Evolutionary conservation across 2,113 vertebrate genomes (phyloP), one percentile per base, ranked within the genome.

Genomic region (Dasypus novemcinctus): DNA sequence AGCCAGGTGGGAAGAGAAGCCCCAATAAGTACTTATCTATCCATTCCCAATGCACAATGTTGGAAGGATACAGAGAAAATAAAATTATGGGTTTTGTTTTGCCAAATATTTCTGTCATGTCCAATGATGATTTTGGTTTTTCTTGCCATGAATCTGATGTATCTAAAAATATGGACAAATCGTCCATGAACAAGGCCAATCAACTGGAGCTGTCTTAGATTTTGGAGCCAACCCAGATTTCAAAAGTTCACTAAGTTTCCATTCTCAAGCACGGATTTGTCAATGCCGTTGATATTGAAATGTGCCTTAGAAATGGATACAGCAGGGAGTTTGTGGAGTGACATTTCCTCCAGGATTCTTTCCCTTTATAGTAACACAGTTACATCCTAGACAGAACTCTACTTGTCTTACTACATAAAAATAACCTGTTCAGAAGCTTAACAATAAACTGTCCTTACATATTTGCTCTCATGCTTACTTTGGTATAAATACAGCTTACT

Each of bases 21-120:
- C 75, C 33, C 15, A 63, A 4, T 66, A 84, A 95, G 41, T 43
- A 61, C 31, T 64, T 92, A 82, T 63, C 71, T 87, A 49, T 81
- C 41, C 31, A 85, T 11, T 41, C 6, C 17, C 27, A 90, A 2
- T 52, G 11, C 1, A 83, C 12, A 66, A 72, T 11, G 15, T 61
- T 76, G 93, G 29, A 95, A 72, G 84, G 64, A 96, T 88, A 93
- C 25, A 49, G 69, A 76, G 93, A 96, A 94, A 9, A 89, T 69
- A 86, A 97, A 96, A 87, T 95, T 25, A 95, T 57, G 83, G 90
- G 36, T 54, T 38, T 15, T 10, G 20, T 92, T 97, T 98, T 96
- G 43, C 68, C 93, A 90, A 82, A 52, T 57, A 85, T 59, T 94
- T 76, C 41, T 92, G 46, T 87, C 49, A 80, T 86, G 80, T 66